phyloP scores from a whole-genome alignment of 92 coral and sea anemone species.

The Siderastrea siderea region DNA sequence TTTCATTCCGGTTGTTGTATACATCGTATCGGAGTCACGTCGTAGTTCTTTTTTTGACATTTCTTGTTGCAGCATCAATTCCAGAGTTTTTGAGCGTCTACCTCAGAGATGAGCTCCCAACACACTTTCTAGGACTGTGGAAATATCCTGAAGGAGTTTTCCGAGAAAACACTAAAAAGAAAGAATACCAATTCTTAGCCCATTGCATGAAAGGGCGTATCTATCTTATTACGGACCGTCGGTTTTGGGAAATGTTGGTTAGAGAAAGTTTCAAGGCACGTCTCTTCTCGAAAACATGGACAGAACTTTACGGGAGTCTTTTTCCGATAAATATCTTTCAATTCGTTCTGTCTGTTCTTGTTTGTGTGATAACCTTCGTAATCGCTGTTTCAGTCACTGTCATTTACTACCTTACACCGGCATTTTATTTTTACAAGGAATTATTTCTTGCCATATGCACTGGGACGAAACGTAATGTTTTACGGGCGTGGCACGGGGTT shows the following conservation, averaged over 20 bases:
- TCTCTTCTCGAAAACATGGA: constrained; percentile 9
- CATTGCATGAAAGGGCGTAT: constrained; percentile 59
- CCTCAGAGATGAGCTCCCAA: constrained; percentile 23
- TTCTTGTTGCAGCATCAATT: constrained; percentile 11
- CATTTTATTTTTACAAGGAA: constrained; percentile 58
- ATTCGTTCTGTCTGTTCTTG: not conserved
- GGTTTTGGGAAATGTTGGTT: constrained; percentile 38
- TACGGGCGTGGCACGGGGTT: not conserved
- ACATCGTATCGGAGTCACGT: constrained; percentile 12
- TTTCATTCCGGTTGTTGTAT: constrained; percentile 39
- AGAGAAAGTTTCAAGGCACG: constrained; percentile 30
- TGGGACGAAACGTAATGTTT: not conserved
- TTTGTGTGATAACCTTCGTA: constrained; percentile 8
- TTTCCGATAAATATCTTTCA: not conserved
- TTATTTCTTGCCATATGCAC: constrained; percentile 30
- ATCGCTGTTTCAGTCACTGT: not conserved
- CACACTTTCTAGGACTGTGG: constrained; percentile 48
- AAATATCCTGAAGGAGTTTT: constrained; percentile 59
- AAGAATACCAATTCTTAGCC: constrained; percentile 54
- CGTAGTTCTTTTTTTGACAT: not conserved
- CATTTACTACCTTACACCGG: constrained; percentile 47
- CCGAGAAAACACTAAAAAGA: constrained; percentile 34
- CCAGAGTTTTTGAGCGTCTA: constrained; percentile 60
- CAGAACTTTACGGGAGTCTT: not conserved
- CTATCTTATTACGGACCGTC: constrained; percentile 37